A percentile compares a stretch with the other conserved stretches of the same genome.
Evolutionary conservation across 2,888 invertebrate species (phyloP).

Genomic region (Eustalomyia histrio): DNA sequence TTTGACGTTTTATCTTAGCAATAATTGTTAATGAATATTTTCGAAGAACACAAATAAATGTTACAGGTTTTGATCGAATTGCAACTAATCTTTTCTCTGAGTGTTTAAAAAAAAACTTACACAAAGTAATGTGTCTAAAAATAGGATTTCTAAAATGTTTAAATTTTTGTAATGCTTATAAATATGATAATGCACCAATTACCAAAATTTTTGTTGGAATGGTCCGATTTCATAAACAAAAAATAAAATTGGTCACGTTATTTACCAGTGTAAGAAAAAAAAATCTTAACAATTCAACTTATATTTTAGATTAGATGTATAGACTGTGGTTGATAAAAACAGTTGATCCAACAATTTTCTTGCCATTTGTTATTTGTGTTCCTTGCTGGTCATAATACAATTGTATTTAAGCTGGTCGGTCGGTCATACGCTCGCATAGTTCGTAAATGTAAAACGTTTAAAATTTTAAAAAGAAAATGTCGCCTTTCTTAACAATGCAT

Average conservation of each 20-base stretch:
- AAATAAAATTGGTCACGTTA: constrained; percentile 22
- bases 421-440: constrained; percentile 6
- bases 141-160: too few relatives aligned
- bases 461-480: constrained; percentile 23
- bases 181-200: too few relatives aligned
- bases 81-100: too few relatives aligned
- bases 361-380: constrained; percentile 58
- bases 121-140: too few relatives aligned
- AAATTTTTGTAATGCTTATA: too few relatives aligned
- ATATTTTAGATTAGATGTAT: constrained; percentile 14
- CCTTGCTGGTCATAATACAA: constrained; percentile 42
- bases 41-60: too few relatives aligned
- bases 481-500: constrained; percentile 17
- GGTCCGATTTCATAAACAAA: too few relatives aligned
- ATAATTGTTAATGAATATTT: too few relatives aligned
- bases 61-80: too few relatives aligned
- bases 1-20: too few relatives aligned
- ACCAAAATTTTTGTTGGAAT: neutral
- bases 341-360: constrained; percentile 55
- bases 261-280: neutral
- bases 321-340: constrained; percentile 62
- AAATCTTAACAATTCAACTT: neutral
- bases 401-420: neutral
- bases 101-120: too few relatives aligned
- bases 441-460: constrained; percentile 1